A percentile compares a stretch with the other conserved stretches of the same genome.
Conservation (phyloP, 2,113 vertebrate species). For the Cichladusa arquata region DNA sequence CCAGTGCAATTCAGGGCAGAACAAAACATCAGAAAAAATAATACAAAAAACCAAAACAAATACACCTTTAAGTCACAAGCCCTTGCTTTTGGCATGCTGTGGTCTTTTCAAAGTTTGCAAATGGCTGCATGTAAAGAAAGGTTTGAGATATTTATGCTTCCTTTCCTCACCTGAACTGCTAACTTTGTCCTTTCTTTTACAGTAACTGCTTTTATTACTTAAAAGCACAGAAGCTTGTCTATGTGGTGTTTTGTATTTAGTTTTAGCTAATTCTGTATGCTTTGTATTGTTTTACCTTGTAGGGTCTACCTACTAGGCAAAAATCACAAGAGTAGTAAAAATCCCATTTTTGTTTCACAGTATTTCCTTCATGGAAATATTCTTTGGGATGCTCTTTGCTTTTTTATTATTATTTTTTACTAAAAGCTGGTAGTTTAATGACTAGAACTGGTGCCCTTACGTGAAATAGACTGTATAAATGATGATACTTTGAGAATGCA, state of each 20-base stretch:
- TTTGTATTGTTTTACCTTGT: slow-evolving; percentile 92
- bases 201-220: slow-evolving; percentile 80
- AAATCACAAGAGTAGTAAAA: slow-evolving; percentile 97
- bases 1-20: neutral
- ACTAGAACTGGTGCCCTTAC: neutral
- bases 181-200: slow-evolving; percentile 73
- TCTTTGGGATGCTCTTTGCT: slow-evolving; percentile 70
- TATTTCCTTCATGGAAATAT: slow-evolving; percentile 65
- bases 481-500: neutral
- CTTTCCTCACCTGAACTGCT: slow-evolving; percentile 66
- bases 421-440: slow-evolving; percentile 43
- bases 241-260: slow-evolving; percentile 73
- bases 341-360: slow-evolving; percentile 85
- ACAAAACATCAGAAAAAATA: neutral
- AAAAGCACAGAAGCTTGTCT: slow-evolving; percentile 81
- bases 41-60: neutral
- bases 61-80: slow-evolving; percentile 41
- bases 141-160: slow-evolving; percentile 59
- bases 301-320: slow-evolving; percentile 97
- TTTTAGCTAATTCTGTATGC: slow-evolving; percentile 89
- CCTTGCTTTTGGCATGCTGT: slow-evolving; percentile 47
- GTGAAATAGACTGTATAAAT: neutral
- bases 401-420: slow-evolving; percentile 15
- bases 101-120: slow-evolving; percentile 44
- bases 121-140: slow-evolving; percentile 62